Evolutionary conservation across 2,888 invertebrate genomes (phyloP).

Genomic region (Tipula helvola): DNA sequence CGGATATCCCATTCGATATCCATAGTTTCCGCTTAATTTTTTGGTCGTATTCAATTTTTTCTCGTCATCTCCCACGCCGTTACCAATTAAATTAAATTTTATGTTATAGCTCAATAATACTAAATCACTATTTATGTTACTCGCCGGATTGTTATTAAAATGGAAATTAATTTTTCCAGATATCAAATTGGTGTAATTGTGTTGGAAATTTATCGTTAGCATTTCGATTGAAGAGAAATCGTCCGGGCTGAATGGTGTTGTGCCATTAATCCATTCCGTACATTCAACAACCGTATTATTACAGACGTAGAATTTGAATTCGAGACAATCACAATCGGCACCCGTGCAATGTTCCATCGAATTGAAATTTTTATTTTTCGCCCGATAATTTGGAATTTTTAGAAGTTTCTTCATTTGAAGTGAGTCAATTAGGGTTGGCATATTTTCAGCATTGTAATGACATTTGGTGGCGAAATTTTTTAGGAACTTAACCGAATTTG

Average conservation of each 20-base stretch:
- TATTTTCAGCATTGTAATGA: slow-evolving; percentile 16
- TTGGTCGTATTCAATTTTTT: background rate
- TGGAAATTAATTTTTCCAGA: slow-evolving; percentile 16
- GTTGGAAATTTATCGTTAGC: slow-evolving; percentile 14
- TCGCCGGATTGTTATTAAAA: background rate
- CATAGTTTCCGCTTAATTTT: slow-evolving; percentile 25
- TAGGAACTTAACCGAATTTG: slow-evolving; percentile 25
- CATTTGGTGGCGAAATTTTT: slow-evolving; percentile 18
- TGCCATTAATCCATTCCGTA: background rate
- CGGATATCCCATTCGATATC: slow-evolving; percentile 26
- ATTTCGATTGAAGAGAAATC: background rate
- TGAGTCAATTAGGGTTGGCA: slow-evolving; percentile 14
- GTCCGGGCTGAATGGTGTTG: background rate
- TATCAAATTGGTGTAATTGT: slow-evolving; percentile 22
- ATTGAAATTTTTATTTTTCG: slow-evolving; percentile 6
- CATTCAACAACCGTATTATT: background rate
- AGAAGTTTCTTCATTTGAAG: slow-evolving; percentile 13
- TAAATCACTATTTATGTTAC: slow-evolving; percentile 5
- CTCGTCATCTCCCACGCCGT: slow-evolving; percentile 10
- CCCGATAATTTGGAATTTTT: slow-evolving; percentile 8
- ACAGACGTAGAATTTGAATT: slow-evolving; percentile 9
- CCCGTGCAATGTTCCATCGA: slow-evolving; percentile 10
- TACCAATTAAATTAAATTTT: slow-evolving; percentile 21
- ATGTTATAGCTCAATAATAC: slow-evolving; percentile 23
- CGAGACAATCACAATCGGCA: slow-evolving; percentile 12